Base-by-base conservation (phyloP, 2,797 vertebrate genomes). In the Danio aesculapii region DNA sequence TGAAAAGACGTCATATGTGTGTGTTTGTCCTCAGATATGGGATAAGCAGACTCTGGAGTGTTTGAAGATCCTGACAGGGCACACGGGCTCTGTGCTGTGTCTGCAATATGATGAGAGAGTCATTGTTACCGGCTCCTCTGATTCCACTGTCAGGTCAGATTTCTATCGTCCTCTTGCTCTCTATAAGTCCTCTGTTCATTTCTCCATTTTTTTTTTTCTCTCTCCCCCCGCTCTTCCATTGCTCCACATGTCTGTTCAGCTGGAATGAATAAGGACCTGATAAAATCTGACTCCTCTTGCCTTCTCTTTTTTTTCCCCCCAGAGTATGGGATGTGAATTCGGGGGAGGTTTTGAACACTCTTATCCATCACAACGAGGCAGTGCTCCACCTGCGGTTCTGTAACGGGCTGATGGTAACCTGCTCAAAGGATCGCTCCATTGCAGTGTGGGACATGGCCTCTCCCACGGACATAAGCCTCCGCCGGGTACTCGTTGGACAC, bases 401-500 rank as follows among this genome's bases (percentile, higher is more conserved):
- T 73, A 99, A 99, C 0, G 98, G 98, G 17, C 91, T 99, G 81
- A 99, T 99, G 98, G 98, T 99, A 87, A 99, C 98, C 1, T 99
- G 98, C 89, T 99, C 98, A 6, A 99, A 99, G 92, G 98, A 99
- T 91, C 95, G 98, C 52, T 99, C 97, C 9, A 99, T 99, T 55
- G 98, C 98, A 0, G 98, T 99, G 8, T 99, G 98, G 98, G 98
- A 99, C 92, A 99, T 99, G 98, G 96, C 98, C 30, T 99, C 98
- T 10, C 97, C 98, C 0, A 99, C 98, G 0, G 98, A 99, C 92
- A 99, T 99, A 84, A 99, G 98, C 85, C 93, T 99, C 30, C 95
- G 98, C 43, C 96, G 98, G 39, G 98, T 99, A 74, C 94, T 99
- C 0, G 98, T 99, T 0, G 98, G 98, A 62, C 98, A 99, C 88